Conservation (phyloP, 2,113 vertebrate genomes). For the Odobenus rosmarus region DNA sequence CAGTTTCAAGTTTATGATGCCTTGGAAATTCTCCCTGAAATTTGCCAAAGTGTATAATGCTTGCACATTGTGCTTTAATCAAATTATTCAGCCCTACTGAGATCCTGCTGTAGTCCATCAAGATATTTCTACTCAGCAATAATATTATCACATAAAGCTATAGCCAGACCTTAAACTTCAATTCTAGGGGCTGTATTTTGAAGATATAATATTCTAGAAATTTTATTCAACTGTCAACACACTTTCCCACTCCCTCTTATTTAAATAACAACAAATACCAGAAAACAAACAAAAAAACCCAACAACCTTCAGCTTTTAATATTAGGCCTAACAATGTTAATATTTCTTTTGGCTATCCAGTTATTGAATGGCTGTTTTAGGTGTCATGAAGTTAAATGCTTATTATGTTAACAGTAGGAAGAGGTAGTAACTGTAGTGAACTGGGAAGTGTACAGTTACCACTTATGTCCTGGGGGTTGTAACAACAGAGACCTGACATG, state of each 20-base stretch:
- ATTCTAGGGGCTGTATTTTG: conserved; percentile 24
- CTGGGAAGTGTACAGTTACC: not conserved
- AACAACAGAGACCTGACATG: not conserved
- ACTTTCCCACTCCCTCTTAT: not conserved
- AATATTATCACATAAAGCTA: not conserved
- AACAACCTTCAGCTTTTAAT: not conserved
- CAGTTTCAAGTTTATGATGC: conserved; percentile 28
- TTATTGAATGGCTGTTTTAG: not conserved
- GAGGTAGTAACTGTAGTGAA: not conserved
- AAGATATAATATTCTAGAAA: not conserved
- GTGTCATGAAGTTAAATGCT: not conserved
- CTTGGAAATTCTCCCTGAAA: conserved; percentile 36
- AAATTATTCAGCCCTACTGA: not conserved
- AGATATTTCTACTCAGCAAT: not conserved
- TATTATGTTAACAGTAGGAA: not conserved
- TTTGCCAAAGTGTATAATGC: not conserved
- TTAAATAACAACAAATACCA: not conserved
- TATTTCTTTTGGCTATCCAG: not conserved
- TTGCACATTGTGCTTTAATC: conserved; percentile 15
- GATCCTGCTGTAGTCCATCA: not conserved
- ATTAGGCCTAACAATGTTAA: not conserved
- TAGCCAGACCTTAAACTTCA: not conserved
- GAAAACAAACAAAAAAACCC: not conserved
- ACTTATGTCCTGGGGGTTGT: not conserved
- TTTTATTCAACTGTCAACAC: not conserved